These are phyloP conservation scores for Planococcus citri DNA, from an alignment of 1,140 invertebrate genomes.

Conservation along the genomic window DNA sequence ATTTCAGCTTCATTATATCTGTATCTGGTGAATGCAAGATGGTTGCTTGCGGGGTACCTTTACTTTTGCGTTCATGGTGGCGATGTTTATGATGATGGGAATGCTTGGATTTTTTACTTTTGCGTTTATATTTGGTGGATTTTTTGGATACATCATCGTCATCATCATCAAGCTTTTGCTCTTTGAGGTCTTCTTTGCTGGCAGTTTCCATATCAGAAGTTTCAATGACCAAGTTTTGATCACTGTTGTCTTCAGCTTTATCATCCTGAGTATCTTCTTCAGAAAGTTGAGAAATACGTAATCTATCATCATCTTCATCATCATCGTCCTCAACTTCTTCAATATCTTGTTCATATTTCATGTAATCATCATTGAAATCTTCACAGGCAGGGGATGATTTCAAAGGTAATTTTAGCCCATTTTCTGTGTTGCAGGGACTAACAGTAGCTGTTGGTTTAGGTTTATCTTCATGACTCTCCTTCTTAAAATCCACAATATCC, in stretches of 20 bases:
- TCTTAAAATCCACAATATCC: background rate
- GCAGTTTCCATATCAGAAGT: conserved; percentile 23
- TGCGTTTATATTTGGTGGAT: conserved; percentile 16
- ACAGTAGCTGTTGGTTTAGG: background rate
- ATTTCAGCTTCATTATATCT: conserved; percentile 31
- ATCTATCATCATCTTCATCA: conserved; percentile 22
- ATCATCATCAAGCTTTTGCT: conserved; percentile 18
- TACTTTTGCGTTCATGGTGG: conserved; percentile 25
- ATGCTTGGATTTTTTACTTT: conserved; percentile 30
- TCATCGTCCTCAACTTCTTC: conserved; percentile 26
- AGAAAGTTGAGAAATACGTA: conserved; percentile 22
- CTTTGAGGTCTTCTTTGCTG: conserved; percentile 25
- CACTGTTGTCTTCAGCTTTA: conserved; percentile 23
- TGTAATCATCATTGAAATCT: conserved; percentile 24
- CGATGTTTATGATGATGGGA: conserved; percentile 29
- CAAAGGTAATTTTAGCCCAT: background rate
- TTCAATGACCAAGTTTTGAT: conserved; percentile 24
- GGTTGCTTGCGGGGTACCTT: conserved; percentile 28
- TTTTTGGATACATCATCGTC: conserved; percentile 13
- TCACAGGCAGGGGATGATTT: conserved; percentile 13
- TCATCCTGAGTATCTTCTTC: conserved; percentile 25
- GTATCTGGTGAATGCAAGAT: conserved; percentile 29
- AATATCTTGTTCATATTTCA: conserved; percentile 26
- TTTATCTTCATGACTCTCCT: background rate
- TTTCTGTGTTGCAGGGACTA: background rate